A percentile compares a stretch with the other conserved stretches of the same genome.
These are phyloP conservation scores for Heterochromis multidens DNA, from an alignment of 2,113 vertebrate genomes.

Conservation along the genomic window DNA sequence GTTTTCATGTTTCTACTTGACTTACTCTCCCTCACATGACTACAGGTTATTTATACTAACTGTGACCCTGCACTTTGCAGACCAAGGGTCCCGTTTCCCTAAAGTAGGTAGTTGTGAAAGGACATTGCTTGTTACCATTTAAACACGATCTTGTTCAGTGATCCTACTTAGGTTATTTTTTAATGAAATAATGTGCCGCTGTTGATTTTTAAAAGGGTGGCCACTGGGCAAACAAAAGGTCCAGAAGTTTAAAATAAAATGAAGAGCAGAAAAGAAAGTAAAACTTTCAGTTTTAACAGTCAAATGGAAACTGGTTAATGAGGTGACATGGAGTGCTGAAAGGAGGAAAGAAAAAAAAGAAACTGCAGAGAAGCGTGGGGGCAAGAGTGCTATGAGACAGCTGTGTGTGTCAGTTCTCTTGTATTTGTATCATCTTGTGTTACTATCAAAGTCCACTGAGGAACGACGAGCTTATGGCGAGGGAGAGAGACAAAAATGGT, in stretches of 20 bases:
- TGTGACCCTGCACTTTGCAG: constrained; percentile 7
- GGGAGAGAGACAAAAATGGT: neutral
- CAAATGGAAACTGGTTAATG: neutral
- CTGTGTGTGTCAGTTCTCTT: constrained; percentile 70
- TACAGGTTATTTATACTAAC: constrained; percentile 52
- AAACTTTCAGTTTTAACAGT: neutral
- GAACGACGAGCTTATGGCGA: neutral
- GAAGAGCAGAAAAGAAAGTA: neutral
- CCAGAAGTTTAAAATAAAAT: neutral
- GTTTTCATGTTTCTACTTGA: constrained; percentile 34
- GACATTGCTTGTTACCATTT: neutral
- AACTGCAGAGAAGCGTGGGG: neutral
- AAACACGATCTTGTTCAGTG: neutral
- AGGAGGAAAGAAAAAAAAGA: neutral
- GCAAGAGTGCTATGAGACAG: constrained; percentile 48
- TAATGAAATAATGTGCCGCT: neutral
- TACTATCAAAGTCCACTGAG: constrained; percentile 42
- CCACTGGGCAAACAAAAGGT: neutral
- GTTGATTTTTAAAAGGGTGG: neutral
- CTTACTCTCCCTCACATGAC: constrained; percentile 49
- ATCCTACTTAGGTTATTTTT: neutral
- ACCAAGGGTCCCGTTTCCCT: constrained; percentile 29
- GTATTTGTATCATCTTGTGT: constrained; percentile 71
- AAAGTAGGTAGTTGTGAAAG: neutral
- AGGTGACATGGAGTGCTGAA: neutral